Percentiles rank a stretch among this genome's conserved stretches.
Conservation (phyloP, 2,797 vertebrate species). For the Morelia viridis region DNA sequence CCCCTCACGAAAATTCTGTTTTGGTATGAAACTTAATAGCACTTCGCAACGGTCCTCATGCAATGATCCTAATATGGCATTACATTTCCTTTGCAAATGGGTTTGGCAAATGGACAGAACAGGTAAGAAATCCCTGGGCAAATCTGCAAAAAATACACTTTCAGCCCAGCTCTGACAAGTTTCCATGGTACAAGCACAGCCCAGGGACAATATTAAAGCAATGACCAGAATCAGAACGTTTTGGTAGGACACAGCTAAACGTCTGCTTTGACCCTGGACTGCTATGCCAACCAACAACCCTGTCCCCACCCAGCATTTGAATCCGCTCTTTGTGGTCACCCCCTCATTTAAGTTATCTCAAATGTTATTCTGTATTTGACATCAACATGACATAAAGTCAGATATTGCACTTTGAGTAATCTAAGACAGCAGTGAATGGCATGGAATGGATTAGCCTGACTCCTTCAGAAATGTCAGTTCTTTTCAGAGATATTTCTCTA, state of each 20-base stretch:
- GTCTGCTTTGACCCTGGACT: neutral
- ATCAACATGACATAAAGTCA: neutral
- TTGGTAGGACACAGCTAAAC: neutral
- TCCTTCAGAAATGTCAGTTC: neutral
- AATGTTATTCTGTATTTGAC: neutral
- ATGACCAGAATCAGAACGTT: neutral
- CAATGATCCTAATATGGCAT: neutral
- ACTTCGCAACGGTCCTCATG: neutral
- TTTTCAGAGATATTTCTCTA: neutral
- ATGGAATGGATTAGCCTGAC: neutral
- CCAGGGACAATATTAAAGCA: neutral
- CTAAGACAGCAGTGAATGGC: neutral
- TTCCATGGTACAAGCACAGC: neutral
- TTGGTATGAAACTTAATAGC: neutral
- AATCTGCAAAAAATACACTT: neutral
- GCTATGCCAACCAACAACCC: neutral
- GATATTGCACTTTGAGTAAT: neutral
- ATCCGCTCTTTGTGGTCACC: neutral
- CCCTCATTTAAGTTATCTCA: neutral
- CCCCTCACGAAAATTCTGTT: neutral
- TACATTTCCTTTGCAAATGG: neutral
- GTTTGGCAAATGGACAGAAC: neutral
- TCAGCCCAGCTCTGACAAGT: neutral
- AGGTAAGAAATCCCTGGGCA: neutral
- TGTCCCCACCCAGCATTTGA: neutral